Evolutionary conservation across 2,888 invertebrate genomes (phyloP).

Genomic region (Sipha maydis): DNA sequence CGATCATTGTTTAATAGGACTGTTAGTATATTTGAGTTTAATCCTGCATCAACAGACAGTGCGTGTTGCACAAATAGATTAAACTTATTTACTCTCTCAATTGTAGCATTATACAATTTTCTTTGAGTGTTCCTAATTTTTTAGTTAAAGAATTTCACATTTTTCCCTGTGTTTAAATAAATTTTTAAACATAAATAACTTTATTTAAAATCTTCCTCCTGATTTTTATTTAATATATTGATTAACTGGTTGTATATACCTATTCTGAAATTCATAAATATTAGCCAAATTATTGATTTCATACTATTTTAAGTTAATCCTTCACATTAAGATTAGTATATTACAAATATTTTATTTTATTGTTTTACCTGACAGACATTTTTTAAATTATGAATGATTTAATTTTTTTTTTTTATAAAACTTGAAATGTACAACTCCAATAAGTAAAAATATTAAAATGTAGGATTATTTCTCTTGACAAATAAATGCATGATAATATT

Average conservation of each 20-base stretch:
- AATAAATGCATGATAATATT: neutral
- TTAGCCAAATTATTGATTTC: neutral
- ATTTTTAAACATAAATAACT: neutral
- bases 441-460: no score
- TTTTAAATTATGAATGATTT: neutral
- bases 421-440: neutral
- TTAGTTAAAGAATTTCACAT: conserved; percentile 14
- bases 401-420: neutral
- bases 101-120: conserved; percentile 38
- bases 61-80: conserved; percentile 1
- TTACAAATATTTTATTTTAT: neutral
- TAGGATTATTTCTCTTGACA: no score
- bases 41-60: conserved; percentile 5
- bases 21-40: conserved; percentile 46
- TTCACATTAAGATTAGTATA: neutral
- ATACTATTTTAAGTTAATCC: neutral
- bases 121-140: conserved; percentile 47
- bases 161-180: neutral
- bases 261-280: neutral
- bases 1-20: conserved; percentile 65
- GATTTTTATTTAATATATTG: conserved; percentile 19
- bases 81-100: conserved; percentile 24
- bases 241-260: neutral
- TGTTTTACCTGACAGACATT: neutral
- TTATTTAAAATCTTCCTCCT: neutral